These are phyloP conservation scores for Caenorhabditis zanzibari DNA, from an alignment of 2,888 invertebrate genomes.

Conservation along the genomic window DNA sequence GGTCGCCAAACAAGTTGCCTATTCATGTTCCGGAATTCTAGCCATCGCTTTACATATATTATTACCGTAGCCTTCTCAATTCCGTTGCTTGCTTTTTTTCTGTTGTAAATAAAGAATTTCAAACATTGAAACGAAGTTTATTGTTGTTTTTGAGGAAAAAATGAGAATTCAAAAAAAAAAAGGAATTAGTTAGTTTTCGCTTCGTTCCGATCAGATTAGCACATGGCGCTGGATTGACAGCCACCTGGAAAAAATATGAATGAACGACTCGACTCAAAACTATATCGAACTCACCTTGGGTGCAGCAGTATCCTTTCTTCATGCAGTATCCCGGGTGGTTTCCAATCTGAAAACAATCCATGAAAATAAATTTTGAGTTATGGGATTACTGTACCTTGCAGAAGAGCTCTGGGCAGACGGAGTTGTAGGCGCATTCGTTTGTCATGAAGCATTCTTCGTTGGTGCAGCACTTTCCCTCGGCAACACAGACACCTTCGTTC, in stretches of 20 bases:
- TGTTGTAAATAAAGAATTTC: constrained; percentile 58
- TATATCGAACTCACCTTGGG: constrained; percentile 45
- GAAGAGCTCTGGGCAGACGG: constrained; percentile 65
- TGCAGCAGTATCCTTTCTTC: constrained; percentile 68
- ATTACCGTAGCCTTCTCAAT: constrained; percentile 16
- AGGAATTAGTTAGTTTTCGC: neutral
- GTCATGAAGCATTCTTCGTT: constrained; percentile 69
- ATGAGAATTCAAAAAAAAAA: constrained; percentile 7
- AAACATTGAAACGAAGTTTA: constrained; percentile 54
- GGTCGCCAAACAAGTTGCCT: constrained; percentile 68
- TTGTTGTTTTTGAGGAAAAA: constrained; percentile 18
- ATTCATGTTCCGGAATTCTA: constrained; percentile 62
- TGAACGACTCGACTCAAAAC: neutral
- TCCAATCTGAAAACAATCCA: constrained; percentile 61
- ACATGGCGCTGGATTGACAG: constrained; percentile 66
- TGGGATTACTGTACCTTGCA: constrained; percentile 60
- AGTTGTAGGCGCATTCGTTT: constrained; percentile 58
- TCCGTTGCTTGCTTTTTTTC: constrained; percentile 5
- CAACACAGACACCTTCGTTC: constrained; percentile 74
- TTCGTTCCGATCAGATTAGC: constrained; percentile 20
- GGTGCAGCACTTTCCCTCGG: constrained; percentile 75
- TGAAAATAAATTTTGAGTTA: too few species aligned
- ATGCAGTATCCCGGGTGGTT: constrained; percentile 64
- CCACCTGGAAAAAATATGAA: constrained; percentile 55
- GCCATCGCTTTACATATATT: constrained; percentile 60